Evolutionary conservation across 2,797 vertebrate genomes (phyloP).

Genomic region (Chaetophractus vellerosus): DNA sequence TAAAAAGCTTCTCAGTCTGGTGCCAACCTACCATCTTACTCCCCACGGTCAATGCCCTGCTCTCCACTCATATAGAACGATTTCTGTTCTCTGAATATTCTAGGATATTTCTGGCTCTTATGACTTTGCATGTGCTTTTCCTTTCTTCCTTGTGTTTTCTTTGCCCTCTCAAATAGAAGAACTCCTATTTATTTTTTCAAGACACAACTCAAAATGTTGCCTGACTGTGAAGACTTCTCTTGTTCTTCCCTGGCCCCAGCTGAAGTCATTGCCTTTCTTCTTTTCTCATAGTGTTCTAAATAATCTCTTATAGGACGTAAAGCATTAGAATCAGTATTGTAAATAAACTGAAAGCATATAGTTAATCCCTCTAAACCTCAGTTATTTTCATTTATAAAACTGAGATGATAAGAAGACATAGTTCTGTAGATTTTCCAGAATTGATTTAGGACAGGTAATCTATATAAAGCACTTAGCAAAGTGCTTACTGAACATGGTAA

Average conservation of each 20-base stretch:
- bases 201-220: not conserved
- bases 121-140: not conserved
- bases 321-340: not conserved
- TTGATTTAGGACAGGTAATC: slow-evolving; percentile 42
- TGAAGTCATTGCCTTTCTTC: not conserved
- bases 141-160: not conserved
- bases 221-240: not conserved
- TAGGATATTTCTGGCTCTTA: not conserved
- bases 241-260: not conserved
- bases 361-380: slow-evolving; percentile 11
- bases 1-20: not conserved
- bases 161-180: not conserved
- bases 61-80: not conserved
- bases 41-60: not conserved
- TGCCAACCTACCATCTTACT: not conserved
- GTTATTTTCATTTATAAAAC: not conserved
- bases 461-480: not conserved
- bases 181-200: slow-evolving; percentile 4
- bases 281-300: not conserved
- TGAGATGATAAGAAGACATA: not conserved
- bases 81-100: not conserved
- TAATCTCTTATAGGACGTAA: not conserved
- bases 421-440: not conserved
- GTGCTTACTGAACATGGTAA: not conserved
- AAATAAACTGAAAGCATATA: slow-evolving; percentile 33